A percentile compares a stretch with the other conserved stretches of the same genome.
These are phyloP conservation scores for Drosophila repleta DNA, from an alignment of 1,140 invertebrate species.

Conservation along the genomic window DNA sequence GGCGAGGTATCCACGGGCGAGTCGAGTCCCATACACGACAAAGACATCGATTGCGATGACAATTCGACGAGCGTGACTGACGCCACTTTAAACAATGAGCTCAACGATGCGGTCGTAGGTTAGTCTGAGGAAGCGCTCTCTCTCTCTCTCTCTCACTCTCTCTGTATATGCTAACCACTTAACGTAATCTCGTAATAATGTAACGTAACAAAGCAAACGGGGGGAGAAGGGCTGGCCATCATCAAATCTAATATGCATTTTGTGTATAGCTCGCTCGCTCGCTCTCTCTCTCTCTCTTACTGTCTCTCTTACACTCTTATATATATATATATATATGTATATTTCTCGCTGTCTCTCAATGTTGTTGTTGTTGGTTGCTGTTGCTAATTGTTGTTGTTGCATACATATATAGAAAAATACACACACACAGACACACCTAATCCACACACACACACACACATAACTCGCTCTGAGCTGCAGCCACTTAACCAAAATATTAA, in stretches of 20 bases:
- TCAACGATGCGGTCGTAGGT: conserved; percentile 86
- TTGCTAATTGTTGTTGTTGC: conserved; percentile 46
- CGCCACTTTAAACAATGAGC: conserved; percentile 84
- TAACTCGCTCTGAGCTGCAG: neutral
- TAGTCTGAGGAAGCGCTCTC: conserved; percentile 84
- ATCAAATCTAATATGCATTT: conserved; percentile 42
- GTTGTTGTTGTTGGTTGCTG: conserved; percentile 42
- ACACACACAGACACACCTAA: conserved; percentile 4
- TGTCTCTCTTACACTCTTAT: conserved; percentile 23
- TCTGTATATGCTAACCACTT: conserved; percentile 20
- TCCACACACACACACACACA: neutral
- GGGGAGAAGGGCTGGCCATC: conserved; percentile 1
- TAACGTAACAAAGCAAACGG: conserved; percentile 15
- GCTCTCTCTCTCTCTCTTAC: conserved; percentile 26
- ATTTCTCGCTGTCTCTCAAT: conserved; percentile 39
- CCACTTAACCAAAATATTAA: conserved; percentile 42
- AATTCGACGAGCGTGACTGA: conserved; percentile 86
- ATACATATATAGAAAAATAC: conserved; percentile 25
- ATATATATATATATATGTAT: conserved; percentile 7
- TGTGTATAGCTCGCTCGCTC: conserved; percentile 34
- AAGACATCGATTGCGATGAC: conserved; percentile 86
- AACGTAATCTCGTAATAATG: conserved; percentile 23
- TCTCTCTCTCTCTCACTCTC: neutral
- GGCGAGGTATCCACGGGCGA: conserved; percentile 88
- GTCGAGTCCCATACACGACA: conserved; percentile 90